These are phyloP conservation scores for Solenopsis fugax DNA, from an alignment of 1,140 invertebrate species.

Conservation along the genomic window DNA sequence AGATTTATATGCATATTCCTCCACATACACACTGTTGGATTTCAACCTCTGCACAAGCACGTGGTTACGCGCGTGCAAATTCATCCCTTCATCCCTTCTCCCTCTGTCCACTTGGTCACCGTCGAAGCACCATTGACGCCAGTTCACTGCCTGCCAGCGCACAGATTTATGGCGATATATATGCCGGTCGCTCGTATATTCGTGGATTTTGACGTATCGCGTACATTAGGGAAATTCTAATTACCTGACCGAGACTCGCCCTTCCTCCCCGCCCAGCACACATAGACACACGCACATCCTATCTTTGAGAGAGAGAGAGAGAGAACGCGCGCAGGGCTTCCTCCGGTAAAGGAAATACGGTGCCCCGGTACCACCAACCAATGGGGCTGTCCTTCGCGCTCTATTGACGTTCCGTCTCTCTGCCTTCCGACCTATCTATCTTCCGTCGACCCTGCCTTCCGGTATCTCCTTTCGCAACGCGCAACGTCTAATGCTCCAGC, in stretches of 20 bases:
- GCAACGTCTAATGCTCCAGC: slow-evolving; percentile 36
- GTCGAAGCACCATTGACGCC: slow-evolving; percentile 84
- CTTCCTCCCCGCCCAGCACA: background rate
- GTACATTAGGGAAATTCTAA: slow-evolving; percentile 80
- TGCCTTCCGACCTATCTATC: slow-evolving; percentile 62
- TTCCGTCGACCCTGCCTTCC: slow-evolving; percentile 53
- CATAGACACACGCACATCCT: slow-evolving; percentile 17
- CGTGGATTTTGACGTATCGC: slow-evolving; percentile 79
- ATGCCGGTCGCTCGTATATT: slow-evolving; percentile 77
- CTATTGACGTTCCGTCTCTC: slow-evolving; percentile 64
- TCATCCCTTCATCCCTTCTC: slow-evolving; percentile 23
- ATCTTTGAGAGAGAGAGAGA: background rate
- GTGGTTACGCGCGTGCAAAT: slow-evolving; percentile 60
- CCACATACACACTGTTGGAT: background rate
- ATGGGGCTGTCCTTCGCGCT: slow-evolving; percentile 63
- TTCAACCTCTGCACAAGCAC: slow-evolving; percentile 48
- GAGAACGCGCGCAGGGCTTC: slow-evolving; percentile 37
- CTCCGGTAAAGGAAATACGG: slow-evolving; percentile 71
- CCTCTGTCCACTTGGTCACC: slow-evolving; percentile 76
- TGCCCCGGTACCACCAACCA: slow-evolving; percentile 43
- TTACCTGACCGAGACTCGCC: slow-evolving; percentile 64
- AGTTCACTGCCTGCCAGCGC: slow-evolving; percentile 82
- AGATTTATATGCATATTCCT: slow-evolving; percentile 61
- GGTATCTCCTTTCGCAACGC: slow-evolving; percentile 59
- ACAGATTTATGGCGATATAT: slow-evolving; percentile 84